Base-by-base conservation (phyloP, 1,140 invertebrate species). In the Ceratoteleas bidentatus region DNA sequence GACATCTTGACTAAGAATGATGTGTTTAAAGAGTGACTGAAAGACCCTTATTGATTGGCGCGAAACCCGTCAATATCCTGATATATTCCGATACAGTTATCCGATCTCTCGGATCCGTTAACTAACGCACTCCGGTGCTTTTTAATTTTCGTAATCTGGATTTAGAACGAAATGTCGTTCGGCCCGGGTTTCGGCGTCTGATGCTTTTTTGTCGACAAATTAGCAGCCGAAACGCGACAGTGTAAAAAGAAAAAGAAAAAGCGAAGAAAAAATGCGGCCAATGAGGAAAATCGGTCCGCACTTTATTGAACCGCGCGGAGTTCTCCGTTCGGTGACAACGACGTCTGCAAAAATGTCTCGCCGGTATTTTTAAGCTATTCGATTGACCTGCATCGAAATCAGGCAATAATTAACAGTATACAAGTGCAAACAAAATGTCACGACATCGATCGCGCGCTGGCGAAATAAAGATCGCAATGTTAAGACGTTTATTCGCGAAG, bases 1-100 rank as follows among this genome's bases (percentile, higher is more conserved):
- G 24, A 24, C 24, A 24, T 24, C 24, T 24, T 24, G 24, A 24
- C 24, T 24, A 24, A 24, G 24, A 24, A 24, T 24, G 24, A 24
- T n/a, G 24, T 2, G 24, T 24, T 24, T 24, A 2, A 24, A 14
- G n/a, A n/a, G 10, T 6, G 2, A 45, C 2, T 62, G 50, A 47
- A n/a, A 66, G 47, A 40, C 47, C 40, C 50, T 73, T 73, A 73
- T 73, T 73, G 69, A 73, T 73, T 73, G 58, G 58, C 7, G 16
- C 13, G 69, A 73, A 73, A 57, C 69, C 69, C 16, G 54, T 24
- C 58, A 73, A 73, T 56, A 73, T 15, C 68, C 57, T 61, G 52
- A 61, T 72, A 61, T 72, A 72, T 62, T 72, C 57, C 32, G 57
- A 61, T 72, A 54, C 57, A 15, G 68, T 72, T 54, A 62, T 49